Conservation (phyloP, 2,113 vertebrate genomes). For the Cryptotis parvus region DNA sequence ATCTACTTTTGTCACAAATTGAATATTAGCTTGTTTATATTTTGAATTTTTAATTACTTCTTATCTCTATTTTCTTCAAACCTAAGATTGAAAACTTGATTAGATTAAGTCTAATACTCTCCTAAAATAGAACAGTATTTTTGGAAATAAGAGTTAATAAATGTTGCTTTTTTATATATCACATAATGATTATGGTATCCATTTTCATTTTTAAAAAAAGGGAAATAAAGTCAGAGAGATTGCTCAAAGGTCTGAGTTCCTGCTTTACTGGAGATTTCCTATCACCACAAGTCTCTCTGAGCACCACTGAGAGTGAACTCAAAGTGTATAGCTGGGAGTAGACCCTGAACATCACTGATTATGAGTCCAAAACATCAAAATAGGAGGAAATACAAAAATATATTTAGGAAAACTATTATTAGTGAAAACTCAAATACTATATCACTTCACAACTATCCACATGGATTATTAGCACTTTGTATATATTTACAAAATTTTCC, state of each 20-base stretch:
- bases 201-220: too few species aligned
- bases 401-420: not conserved
- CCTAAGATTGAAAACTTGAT: not conserved
- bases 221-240: too few species aligned
- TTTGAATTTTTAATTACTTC: not conserved
- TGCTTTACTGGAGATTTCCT: too few species aligned
- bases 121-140: not conserved
- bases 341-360: too few species aligned
- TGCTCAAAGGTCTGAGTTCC: too few species aligned
- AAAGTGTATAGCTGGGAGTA: too few species aligned
- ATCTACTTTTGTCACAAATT: not conserved
- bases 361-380: too few species aligned
- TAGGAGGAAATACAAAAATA: not conserved
- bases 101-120: too few species aligned
- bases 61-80: not conserved
- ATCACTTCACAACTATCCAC: not conserved
- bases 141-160: not conserved
- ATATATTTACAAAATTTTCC: slow-evolving; percentile 1
- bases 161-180: not conserved
- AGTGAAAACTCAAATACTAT: not conserved
- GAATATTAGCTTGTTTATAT: not conserved
- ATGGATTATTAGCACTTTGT: too few species aligned
- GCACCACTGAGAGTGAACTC: too few species aligned
- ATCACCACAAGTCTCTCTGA: too few species aligned
- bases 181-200: too few species aligned